phyloP scores from a whole-genome alignment of 2,888 invertebrate genomes.

The Acleris literana region DNA sequence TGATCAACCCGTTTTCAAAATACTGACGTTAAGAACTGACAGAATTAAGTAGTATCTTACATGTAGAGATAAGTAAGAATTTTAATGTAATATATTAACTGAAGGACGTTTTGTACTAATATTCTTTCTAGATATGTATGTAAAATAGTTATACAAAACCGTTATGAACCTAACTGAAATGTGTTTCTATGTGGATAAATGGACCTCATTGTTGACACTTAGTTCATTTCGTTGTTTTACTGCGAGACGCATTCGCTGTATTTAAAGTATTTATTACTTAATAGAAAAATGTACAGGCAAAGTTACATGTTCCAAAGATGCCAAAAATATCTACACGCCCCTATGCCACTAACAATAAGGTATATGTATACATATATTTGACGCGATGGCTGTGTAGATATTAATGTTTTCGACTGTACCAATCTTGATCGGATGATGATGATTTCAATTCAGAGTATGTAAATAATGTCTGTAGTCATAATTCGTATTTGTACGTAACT shows the following conservation, averaged over 20 bases:
- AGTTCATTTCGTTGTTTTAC: constrained; percentile 20
- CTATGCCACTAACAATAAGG: too few relatives aligned
- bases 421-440: constrained; percentile 11
- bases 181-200: constrained; percentile 44
- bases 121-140: constrained; percentile 54
- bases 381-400: too few relatives aligned
- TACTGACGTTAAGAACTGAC: constrained; percentile 76
- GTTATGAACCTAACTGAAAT: constrained; percentile 44
- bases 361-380: too few relatives aligned
- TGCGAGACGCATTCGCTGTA: constrained; percentile 12
- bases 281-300: constrained; percentile 2
- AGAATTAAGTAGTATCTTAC: constrained; percentile 52
- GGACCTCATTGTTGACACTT: constrained; percentile 48
- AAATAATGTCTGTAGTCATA: constrained; percentile 1
- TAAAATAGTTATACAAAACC: constrained; percentile 47
- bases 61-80: constrained; percentile 75
- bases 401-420: background rate
- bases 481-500: background rate
- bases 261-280: constrained; percentile 1
- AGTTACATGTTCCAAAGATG: too few relatives aligned
- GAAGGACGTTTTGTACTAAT: constrained; percentile 72
- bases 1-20: constrained; percentile 68
- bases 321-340: too few relatives aligned
- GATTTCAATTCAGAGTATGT: constrained; percentile 1
- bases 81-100: constrained; percentile 71